Conservation (phyloP, 2,888 invertebrate species). For the Byasa hedistus region DNA sequence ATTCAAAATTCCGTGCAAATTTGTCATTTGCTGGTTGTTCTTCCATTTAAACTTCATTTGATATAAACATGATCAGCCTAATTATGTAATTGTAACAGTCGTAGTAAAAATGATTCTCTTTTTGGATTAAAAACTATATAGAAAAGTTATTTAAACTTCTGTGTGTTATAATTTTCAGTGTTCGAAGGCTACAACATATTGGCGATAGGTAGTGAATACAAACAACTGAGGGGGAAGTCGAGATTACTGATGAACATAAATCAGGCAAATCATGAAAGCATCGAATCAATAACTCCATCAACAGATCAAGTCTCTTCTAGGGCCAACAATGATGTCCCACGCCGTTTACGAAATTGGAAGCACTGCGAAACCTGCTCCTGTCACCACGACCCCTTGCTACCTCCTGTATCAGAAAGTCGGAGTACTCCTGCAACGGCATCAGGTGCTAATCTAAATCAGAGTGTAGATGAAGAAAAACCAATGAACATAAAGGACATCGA, state of each 20-base stretch:
- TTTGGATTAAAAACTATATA: no score
- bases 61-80: no score
- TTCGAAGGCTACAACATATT: slow-evolving; percentile 34
- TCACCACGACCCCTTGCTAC: not conserved
- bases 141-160: not conserved
- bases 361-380: slow-evolving; percentile 20
- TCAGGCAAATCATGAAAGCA: not conserved
- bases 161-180: slow-evolving; percentile 25
- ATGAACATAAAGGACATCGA: slow-evolving; percentile 33
- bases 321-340: not conserved
- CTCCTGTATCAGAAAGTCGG: not conserved
- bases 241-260: slow-evolving; percentile 23
- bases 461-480: slow-evolving; percentile 21
- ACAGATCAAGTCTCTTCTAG: not conserved
- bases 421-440: not conserved
- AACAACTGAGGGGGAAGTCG: slow-evolving; percentile 33
- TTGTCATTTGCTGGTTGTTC: no score
- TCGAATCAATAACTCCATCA: not conserved
- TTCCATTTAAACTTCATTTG: no score
- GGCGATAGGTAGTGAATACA: slow-evolving; percentile 34
- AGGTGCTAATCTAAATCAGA: not conserved
- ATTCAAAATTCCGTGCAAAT: no score
- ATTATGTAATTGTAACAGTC: no score
- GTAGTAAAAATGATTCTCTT: no score
- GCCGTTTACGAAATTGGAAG: not conserved